phyloP scores from a whole-genome alignment of 2,888 invertebrate species.

The Scrobipalpa costella region DNA sequence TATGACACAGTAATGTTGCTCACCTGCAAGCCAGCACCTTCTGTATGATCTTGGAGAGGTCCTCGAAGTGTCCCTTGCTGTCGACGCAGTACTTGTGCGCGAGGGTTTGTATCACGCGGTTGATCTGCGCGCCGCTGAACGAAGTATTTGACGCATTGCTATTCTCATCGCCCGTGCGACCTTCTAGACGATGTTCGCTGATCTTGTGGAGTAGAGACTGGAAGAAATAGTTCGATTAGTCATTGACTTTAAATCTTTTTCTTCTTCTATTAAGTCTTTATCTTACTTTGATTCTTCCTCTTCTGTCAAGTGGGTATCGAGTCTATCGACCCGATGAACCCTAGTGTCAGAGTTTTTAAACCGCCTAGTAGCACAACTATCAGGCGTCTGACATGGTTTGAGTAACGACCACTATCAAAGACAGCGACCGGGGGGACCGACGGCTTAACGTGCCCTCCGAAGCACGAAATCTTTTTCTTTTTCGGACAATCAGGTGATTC shows the following conservation, averaged over 20 bases:
- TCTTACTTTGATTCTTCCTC: no score
- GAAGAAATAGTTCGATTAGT: not conserved
- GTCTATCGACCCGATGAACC: no score
- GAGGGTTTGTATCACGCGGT: conserved; percentile 95
- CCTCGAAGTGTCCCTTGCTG: conserved; percentile 96
- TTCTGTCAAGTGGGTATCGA: no score
- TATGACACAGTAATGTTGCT: not conserved
- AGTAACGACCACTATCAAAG: no score
- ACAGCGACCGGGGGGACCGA: no score
- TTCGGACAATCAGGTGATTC: no score
- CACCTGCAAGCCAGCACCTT: conserved; percentile 94
- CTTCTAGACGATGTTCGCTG: conserved; percentile 91
- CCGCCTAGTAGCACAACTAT: no score
- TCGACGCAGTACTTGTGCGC: conserved; percentile 98
- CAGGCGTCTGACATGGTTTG: no score
- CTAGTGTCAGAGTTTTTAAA: no score
- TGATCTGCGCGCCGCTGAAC: conserved; percentile 87
- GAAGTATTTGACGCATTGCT: conserved; percentile 74
- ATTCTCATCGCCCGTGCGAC: conserved; percentile 79
- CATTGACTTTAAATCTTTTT: not conserved
- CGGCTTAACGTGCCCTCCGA: no score
- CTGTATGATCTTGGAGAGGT: conserved; percentile 93
- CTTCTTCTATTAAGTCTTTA: no score
- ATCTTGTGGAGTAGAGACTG: conserved; percentile 91
- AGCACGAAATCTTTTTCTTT: no score